Percentiles rank a stretch among this genome's conserved stretches.
These are phyloP conservation scores for Agrochola lychnidis DNA, from an alignment of 2,888 invertebrate genomes.

Conservation along the genomic window DNA sequence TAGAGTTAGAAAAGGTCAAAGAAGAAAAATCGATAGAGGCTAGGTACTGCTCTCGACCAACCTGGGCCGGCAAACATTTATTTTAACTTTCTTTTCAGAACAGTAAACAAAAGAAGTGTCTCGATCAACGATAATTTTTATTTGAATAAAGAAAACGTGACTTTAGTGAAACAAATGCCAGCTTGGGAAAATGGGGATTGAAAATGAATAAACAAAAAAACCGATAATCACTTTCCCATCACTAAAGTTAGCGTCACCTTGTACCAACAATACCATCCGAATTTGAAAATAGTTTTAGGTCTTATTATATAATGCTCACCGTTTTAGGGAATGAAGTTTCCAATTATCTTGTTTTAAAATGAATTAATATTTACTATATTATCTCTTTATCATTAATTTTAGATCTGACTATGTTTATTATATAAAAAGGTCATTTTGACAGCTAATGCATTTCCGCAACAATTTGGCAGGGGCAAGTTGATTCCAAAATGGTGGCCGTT, in stretches of 20 bases:
- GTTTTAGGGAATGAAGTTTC: background rate
- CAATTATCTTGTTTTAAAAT: background rate
- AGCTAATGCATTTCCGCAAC: conserved; percentile 77
- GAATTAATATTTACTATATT: background rate
- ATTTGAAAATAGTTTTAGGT: conserved; percentile 20
- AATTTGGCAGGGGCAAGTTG: conserved; percentile 78
- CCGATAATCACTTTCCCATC: conserved; percentile 51
- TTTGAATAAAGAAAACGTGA: conserved; percentile 32
- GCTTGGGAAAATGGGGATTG: background rate
- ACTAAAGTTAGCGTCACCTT: conserved; percentile 72
- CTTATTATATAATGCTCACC: background rate
- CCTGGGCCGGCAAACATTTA: background rate
- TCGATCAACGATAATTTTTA: background rate
- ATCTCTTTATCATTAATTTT: fast-evolving
- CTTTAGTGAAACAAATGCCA: conserved; percentile 26
- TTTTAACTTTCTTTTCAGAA: background rate
- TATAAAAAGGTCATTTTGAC: conserved; percentile 52
- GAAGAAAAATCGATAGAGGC: conserved; percentile 30
- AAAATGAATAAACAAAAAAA: conserved; percentile 11
- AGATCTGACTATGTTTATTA: background rate
- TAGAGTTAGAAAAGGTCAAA: background rate
- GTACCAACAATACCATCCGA: conserved; percentile 70
- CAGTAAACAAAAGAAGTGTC: background rate
- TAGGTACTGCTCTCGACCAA: background rate
- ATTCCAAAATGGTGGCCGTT: conserved; percentile 91